Evolutionary conservation across 2,888 invertebrate genomes (phyloP).

Genomic region (Entomobrya multifasciata): DNA sequence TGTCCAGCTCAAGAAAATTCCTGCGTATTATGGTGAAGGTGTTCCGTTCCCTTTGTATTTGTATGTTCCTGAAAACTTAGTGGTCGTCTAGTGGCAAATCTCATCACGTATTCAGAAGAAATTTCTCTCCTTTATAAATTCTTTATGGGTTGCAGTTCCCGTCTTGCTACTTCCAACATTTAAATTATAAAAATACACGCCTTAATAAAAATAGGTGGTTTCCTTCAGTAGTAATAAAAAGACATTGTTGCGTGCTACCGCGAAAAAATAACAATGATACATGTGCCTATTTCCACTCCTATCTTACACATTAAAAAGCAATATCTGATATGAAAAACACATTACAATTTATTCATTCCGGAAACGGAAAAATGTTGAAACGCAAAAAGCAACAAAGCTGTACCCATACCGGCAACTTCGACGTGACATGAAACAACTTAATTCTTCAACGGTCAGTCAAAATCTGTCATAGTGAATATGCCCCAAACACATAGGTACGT

Average conservation of each 20-base stretch:
- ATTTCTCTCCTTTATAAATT: not conserved
- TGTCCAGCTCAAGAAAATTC: too few relatives aligned
- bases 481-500: too few relatives aligned
- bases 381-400: not conserved
- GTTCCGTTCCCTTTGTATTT: too few relatives aligned
- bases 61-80: too few relatives aligned
- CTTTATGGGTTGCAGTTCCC: slow-evolving; percentile 8
- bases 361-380: slow-evolving; percentile 51
- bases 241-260: not conserved
- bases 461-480: too few relatives aligned
- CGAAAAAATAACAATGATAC: slow-evolving; percentile 37
- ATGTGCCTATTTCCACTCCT: slow-evolving; percentile 21
- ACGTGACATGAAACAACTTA: slow-evolving; percentile 46
- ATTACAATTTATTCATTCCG: slow-evolving; percentile 39
- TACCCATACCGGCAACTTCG: not conserved
- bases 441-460: too few relatives aligned
- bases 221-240: too few relatives aligned
- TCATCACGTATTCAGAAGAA: not conserved
- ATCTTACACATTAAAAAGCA: slow-evolving; percentile 31
- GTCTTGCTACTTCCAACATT: not conserved
- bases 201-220: too few relatives aligned
- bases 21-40: too few relatives aligned
- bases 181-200: too few relatives aligned
- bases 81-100: not conserved
- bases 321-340: slow-evolving; percentile 26